phyloP scores from a whole-genome alignment of 1,140 invertebrate species.

The Trachelipus rathkii region DNA sequence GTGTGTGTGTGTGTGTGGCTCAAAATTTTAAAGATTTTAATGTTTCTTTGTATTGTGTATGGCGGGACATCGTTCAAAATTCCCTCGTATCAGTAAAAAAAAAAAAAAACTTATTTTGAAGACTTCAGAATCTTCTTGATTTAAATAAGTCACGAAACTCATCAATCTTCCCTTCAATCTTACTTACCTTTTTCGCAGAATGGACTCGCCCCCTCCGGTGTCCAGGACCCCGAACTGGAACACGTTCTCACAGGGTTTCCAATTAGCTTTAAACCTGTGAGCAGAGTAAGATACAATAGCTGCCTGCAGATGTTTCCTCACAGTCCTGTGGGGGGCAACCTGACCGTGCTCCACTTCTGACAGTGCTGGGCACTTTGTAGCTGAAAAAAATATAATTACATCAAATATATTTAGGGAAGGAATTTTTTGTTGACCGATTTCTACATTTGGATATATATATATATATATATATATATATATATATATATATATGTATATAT shows the following conservation, averaged over 20 bases:
- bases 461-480: no score
- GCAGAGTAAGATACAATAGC: conserved; percentile 46
- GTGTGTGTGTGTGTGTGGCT: no score
- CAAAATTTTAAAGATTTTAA: no score
- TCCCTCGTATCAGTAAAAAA: no score
- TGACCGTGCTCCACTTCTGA: conserved; percentile 38
- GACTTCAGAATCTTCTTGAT: background rate
- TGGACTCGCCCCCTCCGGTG: conserved; percentile 20
- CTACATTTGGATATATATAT: no score
- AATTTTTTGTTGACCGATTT: no score
- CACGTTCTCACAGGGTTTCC: conserved; percentile 37
- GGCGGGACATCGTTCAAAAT: no score
- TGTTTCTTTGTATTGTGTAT: no score
- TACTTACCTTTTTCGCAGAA: conserved; percentile 43
- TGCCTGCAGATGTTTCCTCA: conserved; percentile 33
- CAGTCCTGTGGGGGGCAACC: conserved; percentile 37
- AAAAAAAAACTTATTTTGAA: background rate
- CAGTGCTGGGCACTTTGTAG: conserved; percentile 39
- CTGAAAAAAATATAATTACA: background rate
- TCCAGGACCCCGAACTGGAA: background rate
- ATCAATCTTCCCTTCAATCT: background rate
- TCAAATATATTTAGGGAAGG: no score
- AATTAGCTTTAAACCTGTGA: conserved; percentile 38
- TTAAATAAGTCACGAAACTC: background rate
- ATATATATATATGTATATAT: no score